Conservation (phyloP, 2,797 vertebrate species). For the Leptatherina wallacei region DNA sequence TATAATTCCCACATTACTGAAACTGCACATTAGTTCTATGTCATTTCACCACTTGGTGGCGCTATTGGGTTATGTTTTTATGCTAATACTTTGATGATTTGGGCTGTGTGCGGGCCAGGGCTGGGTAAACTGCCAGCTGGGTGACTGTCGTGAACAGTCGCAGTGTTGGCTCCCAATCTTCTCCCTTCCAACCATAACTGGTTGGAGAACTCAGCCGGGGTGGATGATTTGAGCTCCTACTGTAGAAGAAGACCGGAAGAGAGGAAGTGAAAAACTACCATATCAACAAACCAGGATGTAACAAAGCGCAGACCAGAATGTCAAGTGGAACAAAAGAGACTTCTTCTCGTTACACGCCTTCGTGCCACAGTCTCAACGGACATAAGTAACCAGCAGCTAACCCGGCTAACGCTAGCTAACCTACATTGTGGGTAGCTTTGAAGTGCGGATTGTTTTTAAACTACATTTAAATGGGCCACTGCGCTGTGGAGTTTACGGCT, state of each 20-base stretch:
- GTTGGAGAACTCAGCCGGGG: conserved; percentile 38
- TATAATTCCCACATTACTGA: neutral
- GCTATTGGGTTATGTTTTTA: conserved; percentile 29
- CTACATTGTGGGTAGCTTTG: conserved; percentile 27
- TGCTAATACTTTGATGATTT: neutral
- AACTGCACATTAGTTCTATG: conserved; percentile 3
- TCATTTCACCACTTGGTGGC: conserved; percentile 34
- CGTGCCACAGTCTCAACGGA: conserved; percentile 38
- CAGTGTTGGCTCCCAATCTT: conserved; percentile 32
- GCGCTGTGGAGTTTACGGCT: neutral
- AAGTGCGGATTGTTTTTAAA: neutral
- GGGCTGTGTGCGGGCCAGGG: conserved; percentile 29
- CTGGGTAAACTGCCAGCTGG: conserved; percentile 49
- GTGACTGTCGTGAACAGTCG: conserved; percentile 50
- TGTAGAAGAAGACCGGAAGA: conserved; percentile 1
- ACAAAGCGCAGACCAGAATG: conserved; percentile 52
- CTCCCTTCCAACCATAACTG: conserved; percentile 15
- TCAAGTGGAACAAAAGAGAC: conserved; percentile 72
- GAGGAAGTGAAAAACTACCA: conserved; percentile 9
- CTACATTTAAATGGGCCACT: neutral
- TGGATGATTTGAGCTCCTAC: conserved; percentile 13
- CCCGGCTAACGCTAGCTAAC: conserved; percentile 66
- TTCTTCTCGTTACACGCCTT: conserved; percentile 53
- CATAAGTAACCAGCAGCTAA: conserved; percentile 67
- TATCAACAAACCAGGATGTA: conserved; percentile 48